phyloP scores from a whole-genome alignment of 2,888 invertebrate species.

The Anoncus sp. region DNA sequence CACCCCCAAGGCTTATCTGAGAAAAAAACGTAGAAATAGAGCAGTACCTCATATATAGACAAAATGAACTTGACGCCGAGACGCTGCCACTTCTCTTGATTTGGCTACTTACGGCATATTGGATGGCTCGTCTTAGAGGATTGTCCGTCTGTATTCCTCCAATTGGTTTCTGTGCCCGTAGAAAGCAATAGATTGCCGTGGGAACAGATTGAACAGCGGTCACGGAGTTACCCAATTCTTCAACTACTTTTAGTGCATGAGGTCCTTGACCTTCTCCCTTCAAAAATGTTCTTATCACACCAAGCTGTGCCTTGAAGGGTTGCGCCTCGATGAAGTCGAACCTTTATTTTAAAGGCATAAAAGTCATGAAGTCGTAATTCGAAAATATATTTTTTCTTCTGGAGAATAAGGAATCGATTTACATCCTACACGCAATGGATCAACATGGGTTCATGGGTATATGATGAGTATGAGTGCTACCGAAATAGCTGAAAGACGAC shows the following conservation, averaged over 20 bases:
- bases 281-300: conserved; percentile 80
- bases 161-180: conserved; percentile 85
- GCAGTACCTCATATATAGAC: not conserved
- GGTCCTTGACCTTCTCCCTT: conserved; percentile 76
- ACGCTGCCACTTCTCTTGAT: too few species aligned
- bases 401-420: too few species aligned
- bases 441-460: too few species aligned
- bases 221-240: conserved; percentile 86
- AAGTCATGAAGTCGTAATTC: not conserved
- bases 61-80: too few species aligned
- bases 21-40: conserved; percentile 25
- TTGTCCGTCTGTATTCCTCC: conserved; percentile 84
- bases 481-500: too few species aligned
- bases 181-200: conserved; percentile 89
- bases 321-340: conserved; percentile 80
- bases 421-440: too few species aligned
- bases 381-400: too few species aligned
- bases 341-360: conserved; percentile 69
- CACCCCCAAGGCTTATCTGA: conserved; percentile 88
- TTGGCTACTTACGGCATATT: conserved; percentile 84
- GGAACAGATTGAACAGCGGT: conserved; percentile 89
- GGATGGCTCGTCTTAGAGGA: conserved; percentile 87
- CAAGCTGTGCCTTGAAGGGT: conserved; percentile 85
- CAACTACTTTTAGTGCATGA: conserved; percentile 84
- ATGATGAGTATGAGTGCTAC: too few species aligned